A percentile compares a stretch with the other conserved stretches of the same genome.
Conservation (phyloP, 2,113 vertebrate genomes). For the Trichomycterus rosablanca region DNA sequence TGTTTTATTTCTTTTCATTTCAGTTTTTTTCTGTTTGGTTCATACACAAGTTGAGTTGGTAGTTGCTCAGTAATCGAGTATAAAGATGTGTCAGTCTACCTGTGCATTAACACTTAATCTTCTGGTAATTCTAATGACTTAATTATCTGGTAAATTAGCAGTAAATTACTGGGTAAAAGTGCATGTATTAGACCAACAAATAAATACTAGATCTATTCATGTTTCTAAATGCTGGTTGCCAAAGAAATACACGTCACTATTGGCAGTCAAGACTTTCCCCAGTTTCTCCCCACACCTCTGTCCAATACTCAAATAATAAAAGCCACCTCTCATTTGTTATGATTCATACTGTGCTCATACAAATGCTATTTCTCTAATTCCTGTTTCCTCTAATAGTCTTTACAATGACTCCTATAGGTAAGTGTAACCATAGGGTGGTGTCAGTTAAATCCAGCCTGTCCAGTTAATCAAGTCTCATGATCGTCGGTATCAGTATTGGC, state of each 20-base stretch:
- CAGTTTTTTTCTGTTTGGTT: too few species aligned
- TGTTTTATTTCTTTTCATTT: too few species aligned
- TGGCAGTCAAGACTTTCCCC: too few species aligned
- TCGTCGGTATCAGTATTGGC: neutral
- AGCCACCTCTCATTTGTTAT: neutral
- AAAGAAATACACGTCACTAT: neutral
- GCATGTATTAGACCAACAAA: too few species aligned
- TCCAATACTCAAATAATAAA: neutral
- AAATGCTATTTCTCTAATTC: too few species aligned
- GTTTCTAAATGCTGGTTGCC: neutral
- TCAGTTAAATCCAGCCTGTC: slow-evolving; percentile 25
- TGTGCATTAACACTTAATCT: too few species aligned
- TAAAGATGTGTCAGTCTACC: too few species aligned
- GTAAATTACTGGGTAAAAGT: too few species aligned
- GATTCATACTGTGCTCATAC: neutral
- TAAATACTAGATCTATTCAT: neutral
- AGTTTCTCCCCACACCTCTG: neutral
- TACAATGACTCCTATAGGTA: neutral
- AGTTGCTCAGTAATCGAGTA: too few species aligned
- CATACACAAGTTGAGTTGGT: too few species aligned
- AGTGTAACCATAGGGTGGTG: slow-evolving; percentile 8
- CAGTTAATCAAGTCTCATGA: slow-evolving; percentile 16
- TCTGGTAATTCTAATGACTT: too few species aligned
- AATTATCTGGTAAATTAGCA: too few species aligned
- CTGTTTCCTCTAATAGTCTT: neutral